Evolutionary conservation across 2,888 invertebrate species (phyloP).

Genomic region (Calliscelio sp.): DNA sequence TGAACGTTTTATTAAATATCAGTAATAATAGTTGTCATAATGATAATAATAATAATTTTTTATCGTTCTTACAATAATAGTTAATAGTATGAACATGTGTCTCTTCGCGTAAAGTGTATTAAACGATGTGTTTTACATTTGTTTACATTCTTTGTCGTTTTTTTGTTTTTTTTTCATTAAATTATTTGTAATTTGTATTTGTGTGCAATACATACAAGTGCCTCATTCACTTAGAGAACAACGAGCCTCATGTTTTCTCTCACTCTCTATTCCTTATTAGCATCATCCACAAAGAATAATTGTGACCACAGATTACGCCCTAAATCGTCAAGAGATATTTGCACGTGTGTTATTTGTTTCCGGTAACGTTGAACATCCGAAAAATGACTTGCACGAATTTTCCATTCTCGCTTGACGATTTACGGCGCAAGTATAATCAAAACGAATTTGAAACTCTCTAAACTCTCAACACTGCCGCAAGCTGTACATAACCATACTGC

Average conservation of each 20-base stretch:
- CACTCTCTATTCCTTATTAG: constrained; percentile 51
- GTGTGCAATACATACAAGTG: constrained; percentile 70
- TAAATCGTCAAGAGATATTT: constrained; percentile 20
- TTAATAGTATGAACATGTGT: constrained; percentile 76
- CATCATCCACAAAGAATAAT: constrained; percentile 54
- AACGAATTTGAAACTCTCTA: constrained; percentile 50
- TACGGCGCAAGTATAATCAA: constrained; percentile 39
- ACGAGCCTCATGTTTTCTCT: constrained; percentile 50
- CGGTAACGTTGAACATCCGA: constrained; percentile 5
- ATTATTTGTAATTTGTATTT: constrained; percentile 68
- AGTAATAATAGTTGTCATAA: constrained; percentile 81
- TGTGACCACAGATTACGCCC: constrained; percentile 25
- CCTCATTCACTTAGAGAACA: constrained; percentile 60
- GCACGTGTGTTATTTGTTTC: neutral
- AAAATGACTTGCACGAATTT: constrained; percentile 15
- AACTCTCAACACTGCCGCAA: constrained; percentile 66
- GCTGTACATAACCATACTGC: constrained; percentile 70
- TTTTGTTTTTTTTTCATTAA: constrained; percentile 48
- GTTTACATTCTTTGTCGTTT: constrained; percentile 68
- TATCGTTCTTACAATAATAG: constrained; percentile 77
- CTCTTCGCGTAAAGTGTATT: constrained; percentile 72
- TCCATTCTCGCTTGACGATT: constrained; percentile 7
- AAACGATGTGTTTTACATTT: constrained; percentile 73
- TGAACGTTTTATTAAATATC: constrained; percentile 83
- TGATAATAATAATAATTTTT: constrained; percentile 77